These are phyloP conservation scores for Seira ritae DNA, from an alignment of 2,888 invertebrate genomes.

Conservation along the genomic window DNA sequence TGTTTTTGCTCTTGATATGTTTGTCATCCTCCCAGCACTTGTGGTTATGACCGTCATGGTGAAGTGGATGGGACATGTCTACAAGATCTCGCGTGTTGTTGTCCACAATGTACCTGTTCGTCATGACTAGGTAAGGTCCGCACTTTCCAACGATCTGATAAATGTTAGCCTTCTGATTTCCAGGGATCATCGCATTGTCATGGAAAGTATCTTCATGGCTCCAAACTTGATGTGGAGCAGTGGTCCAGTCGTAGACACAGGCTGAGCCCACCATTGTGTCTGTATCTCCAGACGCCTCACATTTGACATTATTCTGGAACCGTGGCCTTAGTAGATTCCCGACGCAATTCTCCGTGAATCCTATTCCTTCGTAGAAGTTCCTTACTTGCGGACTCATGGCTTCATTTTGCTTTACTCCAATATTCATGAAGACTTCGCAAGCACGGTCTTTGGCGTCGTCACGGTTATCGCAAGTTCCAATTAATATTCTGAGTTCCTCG, in stretches of 20 bases:
- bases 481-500: background rate
- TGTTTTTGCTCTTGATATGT: background rate
- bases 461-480: conserved; percentile 23
- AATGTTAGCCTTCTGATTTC: background rate
- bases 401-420: background rate
- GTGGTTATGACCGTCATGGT: too few relatives aligned
- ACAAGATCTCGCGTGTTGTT: background rate
- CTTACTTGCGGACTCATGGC: background rate
- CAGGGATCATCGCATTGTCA: conserved; percentile 10
- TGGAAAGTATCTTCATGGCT: background rate
- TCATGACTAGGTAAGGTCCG: background rate
- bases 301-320: background rate
- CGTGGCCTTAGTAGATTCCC: background rate
- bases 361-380: conserved; percentile 20
- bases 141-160: conserved; percentile 32
- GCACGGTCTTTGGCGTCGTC: background rate
- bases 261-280: background rate
- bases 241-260: conserved; percentile 19
- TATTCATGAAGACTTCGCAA: background rate
- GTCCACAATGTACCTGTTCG: conserved; percentile 20
- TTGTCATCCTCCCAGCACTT: conserved; percentile 27
- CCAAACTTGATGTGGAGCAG: conserved; percentile 2
- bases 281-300: background rate
- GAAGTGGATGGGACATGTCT: background rate
- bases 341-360: conserved; percentile 1